Evolutionary conservation across 2,888 invertebrate species (phyloP), one percentile per base, ranked within the genome.

Genomic region (Thymelicus lineola): DNA sequence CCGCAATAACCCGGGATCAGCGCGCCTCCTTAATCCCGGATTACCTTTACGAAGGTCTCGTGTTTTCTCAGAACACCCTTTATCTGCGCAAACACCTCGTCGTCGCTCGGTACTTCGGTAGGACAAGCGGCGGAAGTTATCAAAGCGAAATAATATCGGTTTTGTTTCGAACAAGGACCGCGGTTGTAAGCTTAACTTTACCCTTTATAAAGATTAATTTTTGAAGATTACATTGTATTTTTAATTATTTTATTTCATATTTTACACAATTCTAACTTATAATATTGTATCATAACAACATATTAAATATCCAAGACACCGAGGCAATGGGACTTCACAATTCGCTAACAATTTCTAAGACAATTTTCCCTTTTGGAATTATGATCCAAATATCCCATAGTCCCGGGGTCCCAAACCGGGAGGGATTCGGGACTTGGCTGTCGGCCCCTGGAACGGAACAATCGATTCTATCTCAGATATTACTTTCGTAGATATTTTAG

Each of bases 21-120:
- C 15, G 15, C 58, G 72, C 45, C 45, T 35, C 55, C 62, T 66
- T 66, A 71, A 71, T 66, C 71, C 71, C 28, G 73, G 73, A 70
- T 73, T 73, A 67, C 67, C 50, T 67, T 61, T 50, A 65, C 67
- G 60, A 59, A 67, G 65, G 68, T 35, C 66, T 17, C 68, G 60
- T 67, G 62, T 66, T 73, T 66, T 64, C 68, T 14, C 45, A 20
- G 50, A 70, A 65, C 46, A 45, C 59, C 63, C 69, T 67, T 69
- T 66, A 66, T 70, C 59, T 48, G 7, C 62, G 50, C 64, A 65
- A 61, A 70, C 58, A 66, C 15, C 55, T 55, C 68, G 63, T 59
- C 53, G 17, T 53, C 50, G 59, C 36, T 36, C 60, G 69, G 42
- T 28, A 28, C 28, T 2, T 5, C 4, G 28, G 28, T 15, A 48